phyloP scores from a whole-genome alignment of 2,888 invertebrate genomes.

The Drosophila koepferae region DNA sequence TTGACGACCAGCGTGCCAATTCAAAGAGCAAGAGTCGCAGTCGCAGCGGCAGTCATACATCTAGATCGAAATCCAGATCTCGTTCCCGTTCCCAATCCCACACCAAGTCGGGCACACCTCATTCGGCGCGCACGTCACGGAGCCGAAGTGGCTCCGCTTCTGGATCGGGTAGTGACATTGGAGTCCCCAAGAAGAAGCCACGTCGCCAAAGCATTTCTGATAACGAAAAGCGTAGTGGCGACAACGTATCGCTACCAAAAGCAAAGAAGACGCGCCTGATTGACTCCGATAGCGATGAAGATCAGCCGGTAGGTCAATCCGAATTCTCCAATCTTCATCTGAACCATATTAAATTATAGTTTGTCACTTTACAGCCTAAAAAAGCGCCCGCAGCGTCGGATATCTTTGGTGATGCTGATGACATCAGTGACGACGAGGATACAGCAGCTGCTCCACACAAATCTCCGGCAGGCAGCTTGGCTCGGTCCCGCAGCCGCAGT shows the following conservation, averaged over 20 bases:
- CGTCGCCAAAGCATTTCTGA: constrained; percentile 86
- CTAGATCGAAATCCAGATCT: constrained; percentile 68
- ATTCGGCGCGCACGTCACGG: constrained; percentile 44
- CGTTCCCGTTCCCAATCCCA: constrained; percentile 71
- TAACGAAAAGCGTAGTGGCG: constrained; percentile 57
- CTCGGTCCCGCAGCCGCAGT: constrained; percentile 75
- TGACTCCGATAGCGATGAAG: constrained; percentile 91
- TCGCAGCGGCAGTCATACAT: constrained; percentile 75
- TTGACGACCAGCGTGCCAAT: constrained; percentile 85
- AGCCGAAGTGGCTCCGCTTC: constrained; percentile 79
- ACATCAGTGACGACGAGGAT: constrained; percentile 91
- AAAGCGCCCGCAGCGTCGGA: constrained; percentile 88
- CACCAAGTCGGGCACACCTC: constrained; percentile 60
- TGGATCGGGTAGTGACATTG: constrained; percentile 82
- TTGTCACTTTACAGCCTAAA: constrained; percentile 40
- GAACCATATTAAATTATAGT: background rate
- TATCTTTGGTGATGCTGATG: constrained; percentile 96
- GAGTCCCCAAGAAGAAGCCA: constrained; percentile 80
- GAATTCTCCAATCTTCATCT: no score
- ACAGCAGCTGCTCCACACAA: constrained; percentile 60
- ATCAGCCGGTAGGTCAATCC: constrained; percentile 83
- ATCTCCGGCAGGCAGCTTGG: constrained; percentile 57
- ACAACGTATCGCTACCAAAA: constrained; percentile 81
- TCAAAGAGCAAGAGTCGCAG: constrained; percentile 73
- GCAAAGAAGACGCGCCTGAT: constrained; percentile 87